Evolutionary conservation across 1,140 invertebrate genomes (phyloP).

Genomic region (Colletes latitarsis): DNA sequence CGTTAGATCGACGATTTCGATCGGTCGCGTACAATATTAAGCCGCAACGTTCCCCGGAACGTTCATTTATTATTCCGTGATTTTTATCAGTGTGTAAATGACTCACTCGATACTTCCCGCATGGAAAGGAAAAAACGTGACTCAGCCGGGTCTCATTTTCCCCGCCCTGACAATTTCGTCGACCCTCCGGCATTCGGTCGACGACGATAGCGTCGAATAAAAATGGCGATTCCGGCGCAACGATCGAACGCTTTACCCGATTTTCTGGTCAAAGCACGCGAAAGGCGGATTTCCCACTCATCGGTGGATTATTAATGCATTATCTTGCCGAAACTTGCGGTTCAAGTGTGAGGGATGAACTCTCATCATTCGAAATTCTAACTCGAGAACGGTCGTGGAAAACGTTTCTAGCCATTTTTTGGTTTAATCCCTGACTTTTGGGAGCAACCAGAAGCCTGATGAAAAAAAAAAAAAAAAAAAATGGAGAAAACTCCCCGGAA

Average conservation of each 20-base stretch:
- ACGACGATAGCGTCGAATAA: constrained; percentile 27
- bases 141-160: background rate
- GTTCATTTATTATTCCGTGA: constrained; percentile 28
- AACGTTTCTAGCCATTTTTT: no score
- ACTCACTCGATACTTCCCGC: constrained; percentile 38
- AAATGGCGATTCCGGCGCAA: constrained; percentile 12
- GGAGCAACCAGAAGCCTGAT: no score
- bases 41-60: no score
- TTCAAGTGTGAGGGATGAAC: no score
- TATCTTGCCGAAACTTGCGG: no score
- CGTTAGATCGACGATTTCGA: constrained; percentile 1
- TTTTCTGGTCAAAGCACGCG: background rate
- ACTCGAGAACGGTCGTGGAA: no score
- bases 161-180: constrained; percentile 21
- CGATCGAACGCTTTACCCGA: background rate
- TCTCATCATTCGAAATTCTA: no score
- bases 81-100: constrained; percentile 38
- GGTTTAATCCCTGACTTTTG: no score
- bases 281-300: no score
- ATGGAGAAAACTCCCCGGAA: background rate
- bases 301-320: no score
- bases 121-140: constrained; percentile 1
- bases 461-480: no score
- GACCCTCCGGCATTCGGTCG: background rate
- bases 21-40: constrained; percentile 13